Base-by-base conservation (phyloP, 2,797 vertebrate species). In the Aphelocoma californica region DNA sequence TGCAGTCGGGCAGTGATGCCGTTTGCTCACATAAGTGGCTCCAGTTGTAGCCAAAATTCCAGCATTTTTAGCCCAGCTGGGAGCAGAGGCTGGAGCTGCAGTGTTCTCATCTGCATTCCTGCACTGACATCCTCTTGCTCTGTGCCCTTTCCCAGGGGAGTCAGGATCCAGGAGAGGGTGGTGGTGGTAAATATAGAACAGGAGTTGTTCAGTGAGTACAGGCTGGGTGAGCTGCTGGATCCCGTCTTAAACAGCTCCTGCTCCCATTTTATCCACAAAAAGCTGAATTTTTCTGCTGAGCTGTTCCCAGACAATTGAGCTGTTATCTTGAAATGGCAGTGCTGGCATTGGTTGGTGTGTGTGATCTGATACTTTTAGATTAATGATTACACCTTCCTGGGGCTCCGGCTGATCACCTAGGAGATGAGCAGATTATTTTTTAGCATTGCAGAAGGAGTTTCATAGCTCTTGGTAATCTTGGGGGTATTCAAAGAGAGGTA, bases 341-440 rank as follows among this genome's bases (percentile, higher is more conserved):
- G 69, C 87, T 90, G 85, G 67, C 47, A 19, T 12, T 60, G 53
- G 31, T 14, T 67, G 74, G 23, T 38, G 44, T 64, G 73, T 64
- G 73, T 75, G 73, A 78, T 51, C 54, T 79, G 54, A 75, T 72
- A 32, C 32, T 56, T 71, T 42, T 5, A 78, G 58, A 69, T 88
- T 88, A 88, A 92, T 69, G 62, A 66, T 90, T 69, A 45, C 72
- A 87, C 60, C 44, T 86, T 84, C 53, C 72, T 64, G 45, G 28
- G 61, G 48, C 45, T 66, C 51, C 9, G 29, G 48, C 26, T 56
- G 85, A 78, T 78, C 75, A 64, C 85, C 40, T 16, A 50, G 53
- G 72, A 91, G 48, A 67, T 34, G 29, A 26, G 16, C 8, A 77
- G 53, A 60, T 85, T 26, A 24, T 18, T 69, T 89, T 84, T 61